phyloP scores from a whole-genome alignment of 2,888 invertebrate species.

The Stenoptilia bipunctidactyla region DNA sequence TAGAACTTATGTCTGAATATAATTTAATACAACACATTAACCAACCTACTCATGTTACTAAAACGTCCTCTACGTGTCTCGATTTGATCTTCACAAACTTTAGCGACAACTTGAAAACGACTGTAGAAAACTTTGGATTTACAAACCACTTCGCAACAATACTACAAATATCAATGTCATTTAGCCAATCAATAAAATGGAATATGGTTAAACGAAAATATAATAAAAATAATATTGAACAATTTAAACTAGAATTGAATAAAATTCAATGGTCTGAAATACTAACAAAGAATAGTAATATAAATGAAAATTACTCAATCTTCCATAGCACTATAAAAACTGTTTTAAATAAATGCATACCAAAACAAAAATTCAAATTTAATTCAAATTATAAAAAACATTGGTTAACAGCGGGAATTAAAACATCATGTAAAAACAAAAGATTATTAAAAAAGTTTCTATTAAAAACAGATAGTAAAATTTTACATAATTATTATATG shows the following conservation, averaged over 20 bases:
- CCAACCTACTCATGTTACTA: not conserved
- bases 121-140: not conserved
- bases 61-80: constrained; percentile 1
- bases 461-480: too few relatives aligned
- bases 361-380: too few relatives aligned
- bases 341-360: too few relatives aligned
- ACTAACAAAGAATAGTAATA: too few relatives aligned
- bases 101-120: not conserved
- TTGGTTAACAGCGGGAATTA: too few relatives aligned
- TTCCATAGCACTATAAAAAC: too few relatives aligned
- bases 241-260: not conserved
- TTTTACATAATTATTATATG: too few relatives aligned
- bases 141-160: not conserved
- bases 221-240: not conserved
- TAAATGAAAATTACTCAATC: too few relatives aligned
- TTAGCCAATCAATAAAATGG: not conserved
- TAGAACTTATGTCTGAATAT: not conserved
- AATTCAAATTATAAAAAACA: too few relatives aligned
- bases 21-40: not conserved
- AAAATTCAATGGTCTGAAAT: not conserved
- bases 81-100: constrained; percentile 1
- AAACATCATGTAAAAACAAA: too few relatives aligned
- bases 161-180: not conserved
- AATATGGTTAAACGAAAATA: not conserved
- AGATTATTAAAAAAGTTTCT: too few relatives aligned